phyloP scores from a whole-genome alignment of 2,888 invertebrate genomes.

The Vannuccia rotundouncinata region DNA sequence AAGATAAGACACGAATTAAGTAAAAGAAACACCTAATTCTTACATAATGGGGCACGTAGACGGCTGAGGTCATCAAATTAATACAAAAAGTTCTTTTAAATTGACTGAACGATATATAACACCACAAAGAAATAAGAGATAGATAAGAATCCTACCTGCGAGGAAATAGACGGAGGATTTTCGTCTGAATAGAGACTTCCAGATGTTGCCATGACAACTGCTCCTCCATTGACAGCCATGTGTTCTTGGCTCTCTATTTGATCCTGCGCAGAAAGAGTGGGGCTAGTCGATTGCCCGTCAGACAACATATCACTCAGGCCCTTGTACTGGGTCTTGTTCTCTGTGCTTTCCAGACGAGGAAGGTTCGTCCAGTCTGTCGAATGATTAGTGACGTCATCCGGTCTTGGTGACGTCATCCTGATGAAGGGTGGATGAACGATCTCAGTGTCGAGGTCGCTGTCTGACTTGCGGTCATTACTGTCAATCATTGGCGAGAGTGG shows the following conservation, averaged over 20 bases:
- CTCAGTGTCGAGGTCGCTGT: neutral
- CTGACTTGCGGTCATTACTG: neutral
- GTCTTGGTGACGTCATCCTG: neutral
- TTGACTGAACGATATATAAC: too few relatives aligned
- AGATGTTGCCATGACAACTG: neutral
- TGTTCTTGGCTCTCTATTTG: neutral
- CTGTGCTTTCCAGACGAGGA: neutral
- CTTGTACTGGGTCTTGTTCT: neutral
- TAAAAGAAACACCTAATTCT: too few relatives aligned
- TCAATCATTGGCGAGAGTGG: neutral
- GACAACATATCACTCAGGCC: neutral
- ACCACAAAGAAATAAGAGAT: too few relatives aligned
- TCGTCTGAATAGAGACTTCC: neutral
- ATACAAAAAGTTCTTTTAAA: too few relatives aligned
- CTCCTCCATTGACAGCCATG: neutral
- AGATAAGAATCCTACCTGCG: neutral
- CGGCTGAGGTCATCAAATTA: too few relatives aligned
- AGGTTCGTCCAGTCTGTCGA: neutral
- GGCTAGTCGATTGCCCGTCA: neutral
- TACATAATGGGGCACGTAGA: too few relatives aligned
- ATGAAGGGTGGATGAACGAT: neutral
- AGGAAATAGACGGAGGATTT: constrained; percentile 2
- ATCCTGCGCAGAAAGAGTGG: neutral
- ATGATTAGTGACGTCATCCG: neutral
- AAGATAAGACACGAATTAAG: too few relatives aligned